phyloP scores from a whole-genome alignment of 2,888 invertebrate species.

The Escarpia spicata region DNA sequence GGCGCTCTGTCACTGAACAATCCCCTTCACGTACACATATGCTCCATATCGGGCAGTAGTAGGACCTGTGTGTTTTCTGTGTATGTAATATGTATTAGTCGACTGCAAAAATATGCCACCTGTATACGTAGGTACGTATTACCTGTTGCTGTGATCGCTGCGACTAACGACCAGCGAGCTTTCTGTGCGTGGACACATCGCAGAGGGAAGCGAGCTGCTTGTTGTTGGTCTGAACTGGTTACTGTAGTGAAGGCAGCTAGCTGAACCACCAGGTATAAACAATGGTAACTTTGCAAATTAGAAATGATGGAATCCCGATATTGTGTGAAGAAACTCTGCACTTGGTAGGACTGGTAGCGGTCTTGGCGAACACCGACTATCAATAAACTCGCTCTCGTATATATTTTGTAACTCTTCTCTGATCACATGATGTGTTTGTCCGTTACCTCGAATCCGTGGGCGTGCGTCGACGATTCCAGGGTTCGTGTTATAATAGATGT shows the following conservation, averaged over 20 bases:
- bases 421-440: conserved; percentile 12
- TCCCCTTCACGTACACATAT: background rate
- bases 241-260: background rate
- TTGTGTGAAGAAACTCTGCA: background rate
- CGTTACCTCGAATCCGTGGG: background rate
- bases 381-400: background rate
- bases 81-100: background rate
- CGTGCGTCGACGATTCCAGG: background rate
- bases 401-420: conserved; percentile 16
- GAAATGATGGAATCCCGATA: background rate
- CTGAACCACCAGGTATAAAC: background rate
- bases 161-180: background rate
- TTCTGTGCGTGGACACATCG: conserved; percentile 9
- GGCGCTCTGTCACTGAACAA: background rate
- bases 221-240: background rate
- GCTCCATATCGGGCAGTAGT: background rate
- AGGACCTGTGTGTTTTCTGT: background rate
- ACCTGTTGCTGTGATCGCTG: conserved; percentile 3
- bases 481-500: background rate
- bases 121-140: conserved; percentile 10
- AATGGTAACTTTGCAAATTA: background rate
- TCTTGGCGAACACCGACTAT: background rate
- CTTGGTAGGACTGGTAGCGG: background rate
- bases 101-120: background rate
- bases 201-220: background rate